Conservation (phyloP, 1,140 invertebrate genomes). For the Drosophila orena region DNA sequence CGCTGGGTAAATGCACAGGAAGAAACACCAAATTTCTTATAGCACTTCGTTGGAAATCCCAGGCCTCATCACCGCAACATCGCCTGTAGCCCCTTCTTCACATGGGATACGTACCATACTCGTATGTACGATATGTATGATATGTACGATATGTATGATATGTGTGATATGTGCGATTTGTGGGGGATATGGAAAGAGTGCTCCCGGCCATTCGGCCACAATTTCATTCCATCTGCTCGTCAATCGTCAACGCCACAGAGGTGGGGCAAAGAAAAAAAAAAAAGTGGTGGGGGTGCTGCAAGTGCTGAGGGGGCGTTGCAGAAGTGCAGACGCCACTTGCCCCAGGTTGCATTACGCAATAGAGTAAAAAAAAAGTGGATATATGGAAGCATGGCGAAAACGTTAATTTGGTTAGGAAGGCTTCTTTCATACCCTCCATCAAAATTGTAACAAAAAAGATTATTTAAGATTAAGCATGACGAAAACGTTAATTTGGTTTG, state of each 20-base stretch:
- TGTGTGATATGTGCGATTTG: background rate
- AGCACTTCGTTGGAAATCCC: conserved; percentile 39
- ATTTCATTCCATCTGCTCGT: conserved; percentile 57
- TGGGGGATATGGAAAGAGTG: conserved; percentile 25
- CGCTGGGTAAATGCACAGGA: background rate
- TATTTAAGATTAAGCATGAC: too few species aligned
- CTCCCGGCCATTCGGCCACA: conserved; percentile 36
- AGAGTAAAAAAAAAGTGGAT: conserved; percentile 38
- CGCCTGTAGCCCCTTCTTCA: conserved; percentile 19
- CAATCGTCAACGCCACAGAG: conserved; percentile 48
- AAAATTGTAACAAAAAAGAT: too few species aligned
- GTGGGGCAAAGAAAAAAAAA: background rate
- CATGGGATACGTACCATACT: conserved; percentile 1
- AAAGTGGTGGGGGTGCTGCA: background rate
- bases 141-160: background rate
- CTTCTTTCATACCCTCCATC: conserved; percentile 8
- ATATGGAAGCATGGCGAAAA: conserved; percentile 12
- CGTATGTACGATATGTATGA: background rate
- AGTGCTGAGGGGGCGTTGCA: conserved; percentile 17
- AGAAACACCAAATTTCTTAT: conserved; percentile 25
- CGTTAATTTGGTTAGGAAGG: background rate
- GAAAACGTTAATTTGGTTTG: too few species aligned
- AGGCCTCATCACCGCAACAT: conserved; percentile 35
- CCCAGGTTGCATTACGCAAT: conserved; percentile 60
- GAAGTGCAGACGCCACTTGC: conserved; percentile 53